Evolutionary conservation across 2,888 invertebrate species (phyloP).

Genomic region (Cabera pusaria): DNA sequence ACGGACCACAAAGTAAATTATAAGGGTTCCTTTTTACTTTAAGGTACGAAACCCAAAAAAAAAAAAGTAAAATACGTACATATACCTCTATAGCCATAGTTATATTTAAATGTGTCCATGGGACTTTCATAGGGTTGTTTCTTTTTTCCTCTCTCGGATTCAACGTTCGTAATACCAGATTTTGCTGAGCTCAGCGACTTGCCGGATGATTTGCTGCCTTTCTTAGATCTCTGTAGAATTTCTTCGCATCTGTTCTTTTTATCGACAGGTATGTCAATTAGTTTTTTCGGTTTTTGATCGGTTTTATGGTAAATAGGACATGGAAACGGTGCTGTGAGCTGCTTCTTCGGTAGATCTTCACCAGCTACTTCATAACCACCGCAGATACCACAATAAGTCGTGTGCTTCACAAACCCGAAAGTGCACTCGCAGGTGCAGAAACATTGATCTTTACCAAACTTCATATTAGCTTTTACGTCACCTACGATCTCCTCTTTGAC

Average conservation of each 20-base stretch:
- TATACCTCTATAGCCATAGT: slow-evolving; percentile 77
- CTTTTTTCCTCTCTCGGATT: slow-evolving; percentile 52
- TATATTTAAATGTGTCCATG: slow-evolving; percentile 63
- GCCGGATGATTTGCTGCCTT: too few relatives aligned
- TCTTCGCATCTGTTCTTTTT: too few relatives aligned
- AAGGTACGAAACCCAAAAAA: slow-evolving; percentile 27
- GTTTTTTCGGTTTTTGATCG: too few relatives aligned
- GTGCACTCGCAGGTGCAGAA: slow-evolving; percentile 69
- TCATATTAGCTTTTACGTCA: slow-evolving; percentile 50
- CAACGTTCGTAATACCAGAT: slow-evolving; percentile 33
- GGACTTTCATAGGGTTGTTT: slow-evolving; percentile 34
- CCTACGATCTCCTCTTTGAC: slow-evolving; percentile 55
- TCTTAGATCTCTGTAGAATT: too few relatives aligned
- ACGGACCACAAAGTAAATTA: too few relatives aligned
- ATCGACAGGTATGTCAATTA: too few relatives aligned
- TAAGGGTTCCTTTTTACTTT: too few relatives aligned
- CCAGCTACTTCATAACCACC: slow-evolving; percentile 65
- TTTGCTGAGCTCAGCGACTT: slow-evolving; percentile 25
- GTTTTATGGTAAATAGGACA: slow-evolving; percentile 73
- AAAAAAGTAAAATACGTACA: slow-evolving; percentile 61
- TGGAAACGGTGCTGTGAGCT: slow-evolving; percentile 51
- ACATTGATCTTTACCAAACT: slow-evolving; percentile 54
- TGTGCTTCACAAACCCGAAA: slow-evolving; percentile 64
- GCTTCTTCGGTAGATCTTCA: slow-evolving; percentile 47
- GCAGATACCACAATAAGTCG: slow-evolving; percentile 67